Conservation (phyloP, 1,140 invertebrate genomes). For the Nephila pilipes region DNA sequence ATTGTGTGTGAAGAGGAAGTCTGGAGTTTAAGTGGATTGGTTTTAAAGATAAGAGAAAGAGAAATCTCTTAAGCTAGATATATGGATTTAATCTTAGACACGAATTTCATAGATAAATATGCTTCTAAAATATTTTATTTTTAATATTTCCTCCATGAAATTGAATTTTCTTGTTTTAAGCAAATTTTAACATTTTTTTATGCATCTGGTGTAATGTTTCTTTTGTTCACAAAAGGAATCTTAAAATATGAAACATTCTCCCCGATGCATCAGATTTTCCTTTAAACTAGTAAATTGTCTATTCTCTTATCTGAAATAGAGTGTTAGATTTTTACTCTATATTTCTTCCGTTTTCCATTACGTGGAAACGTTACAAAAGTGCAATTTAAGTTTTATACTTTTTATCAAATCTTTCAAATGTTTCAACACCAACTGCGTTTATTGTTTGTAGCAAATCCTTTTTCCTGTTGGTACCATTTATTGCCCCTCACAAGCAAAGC, state of each 20-base stretch:
- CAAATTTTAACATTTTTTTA: not conserved
- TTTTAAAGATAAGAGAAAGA: no score
- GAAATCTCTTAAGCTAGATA: no score
- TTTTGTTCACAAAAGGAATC: not conserved
- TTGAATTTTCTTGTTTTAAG: constrained; percentile 22
- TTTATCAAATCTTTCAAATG: constrained; percentile 34
- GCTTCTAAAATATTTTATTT: not conserved
- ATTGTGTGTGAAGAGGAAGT: no score
- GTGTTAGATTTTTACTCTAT: not conserved
- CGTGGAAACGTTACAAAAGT: not conserved
- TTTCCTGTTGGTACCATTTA: constrained; percentile 25
- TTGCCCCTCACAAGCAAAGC: constrained; percentile 37
- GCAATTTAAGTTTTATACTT: constrained; percentile 22
- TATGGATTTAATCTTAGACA: not conserved
- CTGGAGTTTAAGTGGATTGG: no score
- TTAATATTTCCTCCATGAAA: not conserved
- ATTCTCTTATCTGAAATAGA: constrained; percentile 23
- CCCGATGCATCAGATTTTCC: not conserved
- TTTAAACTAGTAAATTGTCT: not conserved
- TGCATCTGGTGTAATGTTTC: not conserved
- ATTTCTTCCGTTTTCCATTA: constrained; percentile 35
- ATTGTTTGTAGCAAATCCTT: constrained; percentile 46
- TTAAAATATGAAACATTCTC: constrained; percentile 18
- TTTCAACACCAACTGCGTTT: constrained; percentile 21
- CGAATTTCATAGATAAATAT: not conserved